phyloP scores from a whole-genome alignment of 1,140 invertebrate species.

The Andrena cerasifolii region DNA sequence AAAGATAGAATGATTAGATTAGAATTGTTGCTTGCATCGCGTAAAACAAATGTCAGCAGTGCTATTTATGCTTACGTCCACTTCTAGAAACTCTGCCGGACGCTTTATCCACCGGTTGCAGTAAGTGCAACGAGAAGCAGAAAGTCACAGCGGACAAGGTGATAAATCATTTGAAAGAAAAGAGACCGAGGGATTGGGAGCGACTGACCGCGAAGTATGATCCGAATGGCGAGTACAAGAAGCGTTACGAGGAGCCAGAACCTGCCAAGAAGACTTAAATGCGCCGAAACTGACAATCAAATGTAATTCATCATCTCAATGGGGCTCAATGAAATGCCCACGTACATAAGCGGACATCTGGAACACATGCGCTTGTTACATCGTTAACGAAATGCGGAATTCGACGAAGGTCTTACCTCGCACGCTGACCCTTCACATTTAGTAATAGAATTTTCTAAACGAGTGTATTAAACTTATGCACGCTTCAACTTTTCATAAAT shows the following conservation, averaged over 20 bases:
- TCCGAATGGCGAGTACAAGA: conserved; percentile 78
- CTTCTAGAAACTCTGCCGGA: conserved; percentile 79
- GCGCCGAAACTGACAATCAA: background rate
- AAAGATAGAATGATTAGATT: no score
- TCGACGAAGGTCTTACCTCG: background rate
- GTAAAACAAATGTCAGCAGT: no score
- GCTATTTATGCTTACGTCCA: background rate
- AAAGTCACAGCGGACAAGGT: conserved; percentile 77
- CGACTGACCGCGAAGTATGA: conserved; percentile 78
- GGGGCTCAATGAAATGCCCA: conserved; percentile 3
- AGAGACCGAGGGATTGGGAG: conserved; percentile 78
- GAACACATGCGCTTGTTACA: background rate
- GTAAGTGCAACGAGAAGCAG: conserved; percentile 79
- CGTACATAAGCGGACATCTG: background rate
- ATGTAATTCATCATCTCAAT: conserved; percentile 2
- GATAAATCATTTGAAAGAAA: conserved; percentile 74
- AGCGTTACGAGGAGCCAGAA: conserved; percentile 65
- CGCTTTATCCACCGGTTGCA: conserved; percentile 75
- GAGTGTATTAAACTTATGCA: background rate
- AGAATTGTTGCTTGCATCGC: no score
- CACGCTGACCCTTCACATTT: conserved; percentile 1
- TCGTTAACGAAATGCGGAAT: background rate
- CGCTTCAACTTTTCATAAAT: background rate
- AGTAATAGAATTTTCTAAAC: background rate
- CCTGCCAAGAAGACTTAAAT: conserved; percentile 36